Evolutionary conservation across 2,113 vertebrate species (phyloP).

Genomic region (Eonycteris spelaea): DNA sequence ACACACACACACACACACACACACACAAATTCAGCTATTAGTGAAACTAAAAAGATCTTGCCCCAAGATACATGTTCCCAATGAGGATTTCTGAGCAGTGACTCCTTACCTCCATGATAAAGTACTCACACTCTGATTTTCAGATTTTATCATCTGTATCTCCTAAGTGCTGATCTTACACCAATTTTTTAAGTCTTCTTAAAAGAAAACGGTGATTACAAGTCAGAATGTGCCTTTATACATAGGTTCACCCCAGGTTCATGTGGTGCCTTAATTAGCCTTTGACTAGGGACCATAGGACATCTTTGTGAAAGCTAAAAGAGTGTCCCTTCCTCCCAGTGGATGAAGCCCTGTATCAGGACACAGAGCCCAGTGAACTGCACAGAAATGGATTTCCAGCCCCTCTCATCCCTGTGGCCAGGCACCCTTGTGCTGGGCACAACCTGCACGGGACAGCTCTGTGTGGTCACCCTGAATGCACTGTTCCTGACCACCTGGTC

Average conservation of each 20-base stretch:
- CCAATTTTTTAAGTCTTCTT: neutral
- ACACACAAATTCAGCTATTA: neutral
- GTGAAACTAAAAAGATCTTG: neutral
- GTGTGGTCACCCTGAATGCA: neutral
- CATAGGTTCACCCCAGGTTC: neutral
- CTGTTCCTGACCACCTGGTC: neutral
- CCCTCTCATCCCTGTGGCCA: neutral
- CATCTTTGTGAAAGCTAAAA: neutral
- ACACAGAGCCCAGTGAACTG: neutral
- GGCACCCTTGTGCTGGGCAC: neutral
- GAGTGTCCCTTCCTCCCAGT: neutral
- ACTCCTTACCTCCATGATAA: neutral
- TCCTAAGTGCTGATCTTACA: neutral
- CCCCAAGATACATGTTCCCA: neutral
- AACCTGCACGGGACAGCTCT: neutral
- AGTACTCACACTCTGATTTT: neutral
- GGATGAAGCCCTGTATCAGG: accelerated
- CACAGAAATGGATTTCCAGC: neutral
- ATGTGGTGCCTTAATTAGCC: neutral
- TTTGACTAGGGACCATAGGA: neutral
- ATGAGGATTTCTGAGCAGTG: neutral
- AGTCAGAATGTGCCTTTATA: neutral
- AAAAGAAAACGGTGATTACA: neutral
- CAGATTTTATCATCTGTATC: neutral
- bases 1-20: neutral